Evolutionary conservation across 2,797 vertebrate genomes (phyloP).

Genomic region (Bryconaethiops microstoma): DNA sequence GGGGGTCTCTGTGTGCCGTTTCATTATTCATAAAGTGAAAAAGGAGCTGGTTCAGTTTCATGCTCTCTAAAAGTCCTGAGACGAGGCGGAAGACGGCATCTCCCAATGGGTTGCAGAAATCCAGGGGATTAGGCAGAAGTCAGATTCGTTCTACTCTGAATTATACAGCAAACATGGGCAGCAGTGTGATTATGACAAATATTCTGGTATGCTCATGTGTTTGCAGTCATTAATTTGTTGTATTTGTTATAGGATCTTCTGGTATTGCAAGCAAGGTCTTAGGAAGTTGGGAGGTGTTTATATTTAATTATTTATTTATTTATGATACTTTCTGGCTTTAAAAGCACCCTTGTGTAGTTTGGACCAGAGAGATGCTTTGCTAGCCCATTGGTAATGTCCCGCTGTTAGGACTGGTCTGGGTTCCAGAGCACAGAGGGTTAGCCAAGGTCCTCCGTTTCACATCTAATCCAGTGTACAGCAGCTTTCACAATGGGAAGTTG

Average conservation of each 20-base stretch:
- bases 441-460: constrained; percentile 15
- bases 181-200: constrained; percentile 6
- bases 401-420: constrained; percentile 13
- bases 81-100: constrained; percentile 15
- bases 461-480: constrained; percentile 4
- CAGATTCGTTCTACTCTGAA: neutral
- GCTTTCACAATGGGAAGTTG: neutral
- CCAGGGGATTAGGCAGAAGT: neutral
- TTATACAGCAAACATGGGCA: constrained; percentile 10
- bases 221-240: neutral
- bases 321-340: neutral
- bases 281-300: neutral
- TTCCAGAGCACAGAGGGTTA: constrained; percentile 2
- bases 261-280: neutral
- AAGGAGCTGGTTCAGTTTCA: constrained; percentile 73
- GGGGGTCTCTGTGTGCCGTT: constrained; percentile 67
- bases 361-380: neutral
- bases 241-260: neutral
- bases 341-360: neutral
- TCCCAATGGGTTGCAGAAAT: neutral
- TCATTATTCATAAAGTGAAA: constrained; percentile 77
- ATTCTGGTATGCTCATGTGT: neutral
- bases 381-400: neutral
- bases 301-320: neutral
- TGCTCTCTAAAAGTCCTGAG: constrained; percentile 38